Evolutionary conservation across 2,888 invertebrate species (phyloP), one percentile per base, ranked within the genome.

Genomic region (Idaea aversata): DNA sequence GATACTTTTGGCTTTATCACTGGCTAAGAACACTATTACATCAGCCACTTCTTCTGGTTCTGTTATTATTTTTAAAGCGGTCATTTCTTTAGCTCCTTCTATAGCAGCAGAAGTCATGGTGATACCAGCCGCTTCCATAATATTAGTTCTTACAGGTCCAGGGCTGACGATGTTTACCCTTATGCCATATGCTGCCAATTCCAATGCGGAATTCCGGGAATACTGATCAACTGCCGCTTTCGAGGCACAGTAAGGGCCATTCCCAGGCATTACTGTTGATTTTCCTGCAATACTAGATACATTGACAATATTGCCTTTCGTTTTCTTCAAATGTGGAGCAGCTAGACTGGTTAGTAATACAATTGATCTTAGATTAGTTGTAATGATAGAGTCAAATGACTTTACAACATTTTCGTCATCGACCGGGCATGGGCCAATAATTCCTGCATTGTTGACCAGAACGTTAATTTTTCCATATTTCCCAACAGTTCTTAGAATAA

Each of bases 161-260:
- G 97, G 97, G 77, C 95, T 95, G 0, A 96, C 95, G 61, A 94
- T 88, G 81, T 96, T 96, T 0, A 96, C 96, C 65, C 96, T 87
- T 0, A 96, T 94, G 5, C 82, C 90, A 72, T 93, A 88, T 0
- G 81, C 69, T 67, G 94, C 94, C n/a, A 95, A 81, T 75, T 95
- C 96, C 61, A 96, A 80, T 6, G 97, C 96, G 10, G 94, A 85
- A 77, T 95, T 95, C 71, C 94, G 86, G 0, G 96, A 96, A 71
- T 97, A 94, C 77, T 96, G 96, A 81, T 97, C 96, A 15, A 96
- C 75, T 5, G 95, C 96, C 25, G 95, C 92, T 86, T 97, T 97
- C 7, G 96, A 95, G 89, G 96, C 94, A 68, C 90, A 88, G 79
- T 97, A 97, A 0, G 76, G 13, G 0, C 71, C 59, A 5, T 61